A percentile compares a stretch with the other conserved stretches of the same genome.
Evolutionary conservation across 2,888 invertebrate genomes (phyloP).

Genomic region (Nemurella pictetii): DNA sequence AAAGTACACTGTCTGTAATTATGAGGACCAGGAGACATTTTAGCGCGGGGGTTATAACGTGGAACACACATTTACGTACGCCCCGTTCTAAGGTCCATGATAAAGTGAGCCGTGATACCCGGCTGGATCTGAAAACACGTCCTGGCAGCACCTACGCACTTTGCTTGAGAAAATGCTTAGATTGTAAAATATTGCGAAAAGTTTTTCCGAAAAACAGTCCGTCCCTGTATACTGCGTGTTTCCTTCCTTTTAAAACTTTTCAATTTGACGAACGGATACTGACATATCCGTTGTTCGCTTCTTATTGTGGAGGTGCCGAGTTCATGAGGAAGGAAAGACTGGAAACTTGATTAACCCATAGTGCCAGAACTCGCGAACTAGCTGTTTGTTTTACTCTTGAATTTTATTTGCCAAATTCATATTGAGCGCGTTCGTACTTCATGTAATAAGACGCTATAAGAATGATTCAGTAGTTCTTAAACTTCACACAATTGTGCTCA

Average conservation of each 20-base stretch:
- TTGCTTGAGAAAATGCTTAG: neutral
- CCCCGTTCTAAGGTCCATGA: neutral
- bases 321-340: neutral
- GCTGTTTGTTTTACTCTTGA: neutral
- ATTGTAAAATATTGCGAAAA: neutral
- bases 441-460: neutral
- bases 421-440: too few relatives aligned
- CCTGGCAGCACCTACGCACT: neutral
- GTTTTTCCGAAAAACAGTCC: neutral
- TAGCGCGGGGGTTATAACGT: constrained; percentile 14
- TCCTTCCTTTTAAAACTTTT: neutral
- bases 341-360: too few relatives aligned
- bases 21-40: constrained; percentile 16
- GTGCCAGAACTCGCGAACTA: neutral
- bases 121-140: neutral
- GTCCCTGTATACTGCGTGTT: neutral
- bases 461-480: neutral
- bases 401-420: neutral
- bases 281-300: neutral
- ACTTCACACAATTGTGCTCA: neutral
- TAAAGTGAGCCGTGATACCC: neutral
- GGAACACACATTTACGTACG: constrained; percentile 12
- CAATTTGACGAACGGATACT: neutral
- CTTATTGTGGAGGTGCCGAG: neutral
- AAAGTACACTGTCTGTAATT: constrained; percentile 22